Evolutionary conservation across 2,113 vertebrate genomes (phyloP).

Genomic region (Nannobrachium achirus): DNA sequence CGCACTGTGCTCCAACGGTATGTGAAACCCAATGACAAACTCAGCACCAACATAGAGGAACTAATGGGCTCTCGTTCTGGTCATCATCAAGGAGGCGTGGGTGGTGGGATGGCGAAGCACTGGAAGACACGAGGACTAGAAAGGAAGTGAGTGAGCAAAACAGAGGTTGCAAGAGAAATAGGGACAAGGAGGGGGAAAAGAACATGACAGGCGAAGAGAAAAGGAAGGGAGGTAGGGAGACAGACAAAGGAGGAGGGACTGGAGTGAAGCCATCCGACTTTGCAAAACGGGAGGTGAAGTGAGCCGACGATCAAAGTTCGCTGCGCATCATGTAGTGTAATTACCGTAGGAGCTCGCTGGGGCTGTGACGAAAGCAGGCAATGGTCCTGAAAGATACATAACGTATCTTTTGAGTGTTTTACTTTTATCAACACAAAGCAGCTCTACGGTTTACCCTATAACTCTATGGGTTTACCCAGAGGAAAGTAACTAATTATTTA

Average conservation of each 20-base stretch:
- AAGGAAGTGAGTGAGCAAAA: constrained; percentile 16
- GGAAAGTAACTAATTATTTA: too few species aligned
- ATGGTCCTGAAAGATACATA: too few species aligned
- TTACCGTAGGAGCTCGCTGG: too few species aligned
- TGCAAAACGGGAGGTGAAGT: neutral
- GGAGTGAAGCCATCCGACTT: too few species aligned
- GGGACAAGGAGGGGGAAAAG: neutral
- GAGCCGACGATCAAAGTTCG: too few species aligned
- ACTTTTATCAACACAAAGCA: too few species aligned
- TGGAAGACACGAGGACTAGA: constrained; percentile 5
- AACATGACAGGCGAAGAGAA: constrained; percentile 15
- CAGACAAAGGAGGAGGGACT: constrained; percentile 30
- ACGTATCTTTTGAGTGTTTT: too few species aligned
- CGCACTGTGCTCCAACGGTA: constrained; percentile 9
- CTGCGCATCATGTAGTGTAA: too few species aligned
- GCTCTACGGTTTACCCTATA: too few species aligned
- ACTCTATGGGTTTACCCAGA: too few species aligned
- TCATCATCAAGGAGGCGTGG: constrained; percentile 43
- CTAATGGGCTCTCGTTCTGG: constrained; percentile 29
- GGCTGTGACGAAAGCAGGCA: too few species aligned
- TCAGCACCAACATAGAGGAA: constrained; percentile 43
- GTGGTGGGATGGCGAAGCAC: neutral
- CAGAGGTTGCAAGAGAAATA: neutral
- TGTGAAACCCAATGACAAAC: constrained; percentile 42
- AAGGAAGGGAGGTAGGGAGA: constrained; percentile 39